Percentiles rank a stretch among this genome's conserved stretches.
These are phyloP conservation scores for Prionchulus punctatus DNA, from an alignment of 2,888 invertebrate species.

Conservation along the genomic window DNA sequence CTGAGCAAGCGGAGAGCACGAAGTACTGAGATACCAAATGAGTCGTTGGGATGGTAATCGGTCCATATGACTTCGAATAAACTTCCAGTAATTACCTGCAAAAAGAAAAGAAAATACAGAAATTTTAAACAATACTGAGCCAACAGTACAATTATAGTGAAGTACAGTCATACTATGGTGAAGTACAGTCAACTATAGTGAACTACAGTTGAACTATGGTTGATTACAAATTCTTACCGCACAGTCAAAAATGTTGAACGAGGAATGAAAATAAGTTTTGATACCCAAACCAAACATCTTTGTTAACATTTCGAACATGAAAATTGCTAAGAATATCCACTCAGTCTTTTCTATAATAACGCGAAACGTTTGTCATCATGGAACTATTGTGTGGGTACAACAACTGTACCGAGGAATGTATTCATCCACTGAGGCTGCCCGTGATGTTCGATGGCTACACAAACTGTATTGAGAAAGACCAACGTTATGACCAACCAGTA, in stretches of 20 bases:
- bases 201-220: too few relatives aligned
- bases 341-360: slow-evolving; percentile 69
- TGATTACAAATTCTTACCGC: too few relatives aligned
- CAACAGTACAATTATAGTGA: too few relatives aligned
- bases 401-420: slow-evolving; percentile 72
- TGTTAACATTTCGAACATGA: slow-evolving; percentile 95
- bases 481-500: slow-evolving; percentile 99
- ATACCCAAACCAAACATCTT: slow-evolving; percentile 96
- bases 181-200: too few relatives aligned
- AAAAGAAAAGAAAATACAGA: too few relatives aligned
- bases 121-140: too few relatives aligned
- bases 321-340: slow-evolving; percentile 87
- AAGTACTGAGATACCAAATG: slow-evolving; percentile 91
- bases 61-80: slow-evolving; percentile 98
- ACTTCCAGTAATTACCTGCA: slow-evolving; percentile 56
- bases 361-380: neutral
- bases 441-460: slow-evolving; percentile 96
- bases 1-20: slow-evolving; percentile 87
- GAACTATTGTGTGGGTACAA: neutral
- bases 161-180: too few relatives aligned
- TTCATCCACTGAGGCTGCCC: slow-evolving; percentile 83
- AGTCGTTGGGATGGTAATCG: slow-evolving; percentile 68
- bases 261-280: slow-evolving; percentile 90
- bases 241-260: slow-evolving; percentile 98
- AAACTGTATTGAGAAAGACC: slow-evolving; percentile 95